phyloP scores from a whole-genome alignment of 2,888 invertebrate genomes.

The Tupiocoris notatus region DNA sequence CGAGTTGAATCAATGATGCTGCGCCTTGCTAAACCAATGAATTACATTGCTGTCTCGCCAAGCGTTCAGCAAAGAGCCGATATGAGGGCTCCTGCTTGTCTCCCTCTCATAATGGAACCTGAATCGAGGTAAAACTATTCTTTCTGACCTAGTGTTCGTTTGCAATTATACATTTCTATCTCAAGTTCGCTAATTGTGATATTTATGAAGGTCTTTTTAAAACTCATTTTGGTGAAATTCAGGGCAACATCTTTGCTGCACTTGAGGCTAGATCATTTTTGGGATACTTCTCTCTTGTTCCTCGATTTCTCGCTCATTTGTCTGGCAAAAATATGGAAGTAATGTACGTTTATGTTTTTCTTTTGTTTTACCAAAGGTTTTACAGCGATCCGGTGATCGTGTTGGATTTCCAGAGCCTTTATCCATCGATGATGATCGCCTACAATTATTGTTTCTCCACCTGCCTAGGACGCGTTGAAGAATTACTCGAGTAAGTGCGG shows the following conservation, averaged over 20 bases:
- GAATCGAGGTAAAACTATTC: constrained; percentile 71
- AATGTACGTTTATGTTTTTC: background rate
- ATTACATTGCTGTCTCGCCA: constrained; percentile 87
- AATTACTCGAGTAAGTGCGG: constrained; percentile 63
- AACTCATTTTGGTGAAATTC: too few relatives aligned
- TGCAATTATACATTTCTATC: too few relatives aligned
- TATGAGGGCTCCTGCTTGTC: constrained; percentile 86
- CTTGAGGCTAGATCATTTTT: too few relatives aligned
- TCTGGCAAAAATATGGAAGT: background rate
- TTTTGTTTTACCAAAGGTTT: too few relatives aligned
- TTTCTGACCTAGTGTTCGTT: too few relatives aligned
- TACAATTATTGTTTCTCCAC: constrained; percentile 99
- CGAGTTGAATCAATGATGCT: constrained; percentile 97
- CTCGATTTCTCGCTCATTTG: too few relatives aligned
- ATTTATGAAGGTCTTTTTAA: too few relatives aligned
- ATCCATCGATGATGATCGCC: constrained; percentile 98
- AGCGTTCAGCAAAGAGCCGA: constrained; percentile 81
- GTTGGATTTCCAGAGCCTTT: constrained; percentile 97
- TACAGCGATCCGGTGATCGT: constrained; percentile 95
- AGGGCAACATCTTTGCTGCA: too few relatives aligned
- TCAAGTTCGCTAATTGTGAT: too few relatives aligned
- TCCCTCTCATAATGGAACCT: constrained; percentile 94
- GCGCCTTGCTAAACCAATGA: constrained; percentile 82
- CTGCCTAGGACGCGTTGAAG: constrained; percentile 84
- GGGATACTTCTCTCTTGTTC: background rate